These are phyloP conservation scores for Acleris laterana DNA, from an alignment of 2,888 invertebrate genomes.

Conservation along the genomic window DNA sequence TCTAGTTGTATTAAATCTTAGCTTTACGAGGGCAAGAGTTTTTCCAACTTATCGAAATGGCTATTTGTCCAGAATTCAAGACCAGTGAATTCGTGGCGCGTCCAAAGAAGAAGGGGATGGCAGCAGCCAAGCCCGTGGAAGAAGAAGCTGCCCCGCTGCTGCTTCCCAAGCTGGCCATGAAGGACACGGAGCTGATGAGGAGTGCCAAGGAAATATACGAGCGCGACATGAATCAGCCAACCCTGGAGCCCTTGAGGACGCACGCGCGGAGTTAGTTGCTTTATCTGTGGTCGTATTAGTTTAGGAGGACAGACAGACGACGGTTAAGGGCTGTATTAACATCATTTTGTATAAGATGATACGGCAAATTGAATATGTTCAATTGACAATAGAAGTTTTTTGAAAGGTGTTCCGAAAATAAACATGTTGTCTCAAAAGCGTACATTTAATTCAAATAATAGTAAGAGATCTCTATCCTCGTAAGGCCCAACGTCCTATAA, in stretches of 20 bases:
- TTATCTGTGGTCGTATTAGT: conserved; percentile 5
- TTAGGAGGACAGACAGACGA: not conserved
- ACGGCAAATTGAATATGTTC: too few relatives aligned
- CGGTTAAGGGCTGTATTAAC: too few relatives aligned
- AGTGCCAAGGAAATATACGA: conserved; percentile 68
- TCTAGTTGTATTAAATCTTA: too few relatives aligned
- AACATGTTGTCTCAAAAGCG: too few relatives aligned
- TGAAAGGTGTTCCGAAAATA: too few relatives aligned
- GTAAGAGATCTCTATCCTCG: too few relatives aligned
- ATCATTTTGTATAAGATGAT: too few relatives aligned
- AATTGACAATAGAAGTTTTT: too few relatives aligned
- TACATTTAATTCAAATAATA: too few relatives aligned
- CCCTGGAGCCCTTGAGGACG: conserved; percentile 66
- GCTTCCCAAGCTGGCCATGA: conserved; percentile 64
- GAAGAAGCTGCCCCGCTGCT: conserved; percentile 40
- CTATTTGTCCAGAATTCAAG: conserved; percentile 60
- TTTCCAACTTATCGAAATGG: too few relatives aligned
- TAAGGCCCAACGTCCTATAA: too few relatives aligned
- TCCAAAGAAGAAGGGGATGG: conserved; percentile 56
- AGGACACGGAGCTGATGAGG: conserved; percentile 78
- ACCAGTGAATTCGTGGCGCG: conserved; percentile 68
- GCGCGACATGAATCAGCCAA: conserved; percentile 60
- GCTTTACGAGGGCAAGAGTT: too few relatives aligned
- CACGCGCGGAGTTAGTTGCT: conserved; percentile 67
- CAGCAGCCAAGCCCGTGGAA: conserved; percentile 43